These are phyloP conservation scores for Cabera pusaria DNA, from an alignment of 2,888 invertebrate genomes.

Conservation along the genomic window DNA sequence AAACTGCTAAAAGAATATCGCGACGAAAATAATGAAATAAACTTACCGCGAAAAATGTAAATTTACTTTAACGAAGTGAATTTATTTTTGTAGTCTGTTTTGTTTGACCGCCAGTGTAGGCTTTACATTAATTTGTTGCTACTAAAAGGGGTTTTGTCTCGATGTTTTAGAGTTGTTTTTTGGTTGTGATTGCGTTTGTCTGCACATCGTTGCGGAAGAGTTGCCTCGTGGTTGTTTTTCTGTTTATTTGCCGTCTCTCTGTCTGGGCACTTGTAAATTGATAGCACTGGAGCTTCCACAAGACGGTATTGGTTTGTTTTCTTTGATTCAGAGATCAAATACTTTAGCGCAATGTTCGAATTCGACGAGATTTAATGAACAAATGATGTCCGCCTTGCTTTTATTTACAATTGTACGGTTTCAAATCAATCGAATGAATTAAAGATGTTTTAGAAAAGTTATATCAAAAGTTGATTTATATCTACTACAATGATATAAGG, in stretches of 20 bases:
- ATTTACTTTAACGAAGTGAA: constrained; percentile 72
- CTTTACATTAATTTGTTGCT: constrained; percentile 25
- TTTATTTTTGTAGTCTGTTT: constrained; percentile 46
- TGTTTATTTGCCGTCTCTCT: constrained; percentile 48
- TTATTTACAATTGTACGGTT: constrained; percentile 3
- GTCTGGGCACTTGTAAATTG: constrained; percentile 52
- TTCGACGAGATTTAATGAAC: constrained; percentile 20
- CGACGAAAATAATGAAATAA: constrained; percentile 56
- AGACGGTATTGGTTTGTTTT: constrained; percentile 28
- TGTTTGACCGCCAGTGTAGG: constrained; percentile 46
- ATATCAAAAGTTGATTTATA: too few relatives aligned
- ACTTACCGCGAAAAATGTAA: constrained; percentile 64
- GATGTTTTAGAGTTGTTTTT: constrained; percentile 24
- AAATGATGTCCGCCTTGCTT: constrained; percentile 9
- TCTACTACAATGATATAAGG: too few relatives aligned
- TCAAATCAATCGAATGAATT: too few relatives aligned
- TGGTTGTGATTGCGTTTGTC: constrained; percentile 25
- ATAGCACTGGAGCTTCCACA: constrained; percentile 41
- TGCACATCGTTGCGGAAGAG: constrained; percentile 40
- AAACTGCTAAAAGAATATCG: constrained; percentile 44
- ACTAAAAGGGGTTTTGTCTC: constrained; percentile 26
- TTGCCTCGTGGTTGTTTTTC: constrained; percentile 41
- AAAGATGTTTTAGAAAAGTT: too few relatives aligned
- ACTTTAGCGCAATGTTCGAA: constrained; percentile 19
- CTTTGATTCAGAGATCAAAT: constrained; percentile 33